Percentiles rank a stretch among this genome's conserved stretches.
Evolutionary conservation across 2,113 vertebrate species (phyloP).

Genomic region (Peromyscus leucopus): DNA sequence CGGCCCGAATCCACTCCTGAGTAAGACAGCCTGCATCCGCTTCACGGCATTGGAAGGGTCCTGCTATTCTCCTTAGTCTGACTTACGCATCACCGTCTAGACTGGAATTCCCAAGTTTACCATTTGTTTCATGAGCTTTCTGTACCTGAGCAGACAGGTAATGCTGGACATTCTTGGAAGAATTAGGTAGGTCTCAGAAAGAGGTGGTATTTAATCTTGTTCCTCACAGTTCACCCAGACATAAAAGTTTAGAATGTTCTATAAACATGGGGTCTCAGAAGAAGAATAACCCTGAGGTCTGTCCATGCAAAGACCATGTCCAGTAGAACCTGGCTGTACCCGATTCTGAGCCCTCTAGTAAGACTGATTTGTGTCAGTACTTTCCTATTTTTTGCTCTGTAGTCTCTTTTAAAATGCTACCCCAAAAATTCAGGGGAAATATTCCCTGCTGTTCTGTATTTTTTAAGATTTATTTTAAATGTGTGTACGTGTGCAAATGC

Average conservation of each 20-base stretch:
- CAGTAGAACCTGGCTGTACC: background rate
- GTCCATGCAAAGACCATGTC: background rate
- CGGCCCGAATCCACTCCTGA: background rate
- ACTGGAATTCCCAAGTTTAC: slow-evolving; percentile 5
- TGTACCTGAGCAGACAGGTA: background rate
- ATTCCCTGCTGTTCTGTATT: background rate
- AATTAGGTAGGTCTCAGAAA: background rate
- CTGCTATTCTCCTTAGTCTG: background rate
- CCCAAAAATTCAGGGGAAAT: background rate
- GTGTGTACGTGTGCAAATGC: background rate
- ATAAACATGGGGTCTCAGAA: background rate
- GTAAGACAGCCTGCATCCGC: background rate
- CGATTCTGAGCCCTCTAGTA: background rate
- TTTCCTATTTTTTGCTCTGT: background rate
- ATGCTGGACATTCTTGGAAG: background rate
- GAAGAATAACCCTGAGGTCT: background rate
- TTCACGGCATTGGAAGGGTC: background rate
- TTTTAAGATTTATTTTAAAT: too few relatives aligned
- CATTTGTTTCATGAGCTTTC: background rate
- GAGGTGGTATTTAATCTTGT: background rate
- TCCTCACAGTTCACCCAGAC: background rate
- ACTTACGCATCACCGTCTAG: background rate
- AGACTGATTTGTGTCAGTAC: background rate
- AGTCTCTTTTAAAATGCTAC: background rate
- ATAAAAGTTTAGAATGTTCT: background rate